Conservation (phyloP, 1,140 invertebrate species). For the Apis cerana region DNA sequence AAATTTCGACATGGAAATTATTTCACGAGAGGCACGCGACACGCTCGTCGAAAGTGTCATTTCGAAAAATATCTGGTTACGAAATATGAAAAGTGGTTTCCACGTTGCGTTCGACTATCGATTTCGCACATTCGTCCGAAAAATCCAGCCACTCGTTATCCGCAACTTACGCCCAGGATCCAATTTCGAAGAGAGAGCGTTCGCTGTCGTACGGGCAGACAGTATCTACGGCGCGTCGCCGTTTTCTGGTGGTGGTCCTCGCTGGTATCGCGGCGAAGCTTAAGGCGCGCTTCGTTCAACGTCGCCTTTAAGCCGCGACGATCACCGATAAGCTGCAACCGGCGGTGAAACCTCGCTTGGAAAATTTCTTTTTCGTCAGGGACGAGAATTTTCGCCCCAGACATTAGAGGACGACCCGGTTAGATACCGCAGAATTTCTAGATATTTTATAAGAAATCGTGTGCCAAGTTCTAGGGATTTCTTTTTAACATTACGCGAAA, state of each 20-base stretch:
- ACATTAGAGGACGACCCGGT: background rate
- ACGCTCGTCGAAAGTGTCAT: too few relatives aligned
- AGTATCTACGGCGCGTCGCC: slow-evolving; percentile 33
- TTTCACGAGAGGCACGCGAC: too few relatives aligned
- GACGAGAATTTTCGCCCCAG: background rate
- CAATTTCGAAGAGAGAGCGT: slow-evolving; percentile 33
- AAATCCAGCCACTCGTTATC: slow-evolving; percentile 41
- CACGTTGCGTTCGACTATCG: slow-evolving; percentile 24
- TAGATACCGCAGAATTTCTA: background rate
- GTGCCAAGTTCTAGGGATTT: background rate
- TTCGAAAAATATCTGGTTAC: background rate
- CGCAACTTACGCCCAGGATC: slow-evolving; percentile 38
- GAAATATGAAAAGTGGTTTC: background rate
- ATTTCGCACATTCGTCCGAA: slow-evolving; percentile 17
- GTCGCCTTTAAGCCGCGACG: slow-evolving; percentile 37
- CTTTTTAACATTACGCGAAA: too few relatives aligned
- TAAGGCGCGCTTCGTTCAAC: slow-evolving; percentile 21
- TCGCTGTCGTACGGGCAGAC: slow-evolving; percentile 24
- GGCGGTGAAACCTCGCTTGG: background rate
- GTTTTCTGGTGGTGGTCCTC: slow-evolving; percentile 11
- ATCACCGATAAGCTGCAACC: slow-evolving; percentile 39
- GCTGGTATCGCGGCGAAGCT: slow-evolving; percentile 34
- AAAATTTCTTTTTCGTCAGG: slow-evolving; percentile 16
- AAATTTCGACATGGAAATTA: too few relatives aligned
- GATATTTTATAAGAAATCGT: background rate